Base-by-base conservation (phyloP, 1,140 invertebrate species). In the Whitmania pigra region DNA sequence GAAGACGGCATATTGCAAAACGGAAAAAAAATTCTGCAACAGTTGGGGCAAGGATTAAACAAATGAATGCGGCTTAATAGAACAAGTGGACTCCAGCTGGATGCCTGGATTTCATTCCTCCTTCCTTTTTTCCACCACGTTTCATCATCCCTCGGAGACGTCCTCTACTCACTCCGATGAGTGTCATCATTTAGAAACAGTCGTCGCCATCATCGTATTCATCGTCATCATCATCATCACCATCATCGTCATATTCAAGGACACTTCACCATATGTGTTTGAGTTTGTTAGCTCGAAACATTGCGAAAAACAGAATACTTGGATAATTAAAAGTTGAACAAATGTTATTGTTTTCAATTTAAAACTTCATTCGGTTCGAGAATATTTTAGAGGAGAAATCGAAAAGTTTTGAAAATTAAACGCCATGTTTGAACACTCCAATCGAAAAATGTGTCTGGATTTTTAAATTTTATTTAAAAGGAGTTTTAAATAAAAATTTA, bases 51-150 rank as follows among this genome's bases (percentile, higher is more conserved):
- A 49, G 22, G 69, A 49, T 70, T 71, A 54, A 25, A 22, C 27
- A 54, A 57, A 36, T 71, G 71, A 54, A 54, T 71, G 53, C 57
- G 71, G 57, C 57, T 63, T 63, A 54, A 54, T 71, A 36, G 22
- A 54, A 54, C 54, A 54, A 54, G 71, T 54, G 71, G 49, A 54
- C 71, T 63, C 22, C 57, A 63, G 22, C 22, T 63, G 57, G 7
- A 63, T 63, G 57, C 29, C 29, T 63, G 57, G 22, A 25, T 63
- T 22, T 63, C 29, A 25, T 22, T 63, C 22, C 29, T 69, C 67
- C 67, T 49, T 36, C 43, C 25, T 49, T 49, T 13, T 69, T 36
- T 22, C 29, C 43, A 49, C 40, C 15, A 5, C 67, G 25, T 27
- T 49, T 69, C 67, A 31, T 49, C 25, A 69, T 63, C 29, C 57